phyloP scores from a whole-genome alignment of 2,888 invertebrate genomes.

The Chrysina gloriosa region DNA sequence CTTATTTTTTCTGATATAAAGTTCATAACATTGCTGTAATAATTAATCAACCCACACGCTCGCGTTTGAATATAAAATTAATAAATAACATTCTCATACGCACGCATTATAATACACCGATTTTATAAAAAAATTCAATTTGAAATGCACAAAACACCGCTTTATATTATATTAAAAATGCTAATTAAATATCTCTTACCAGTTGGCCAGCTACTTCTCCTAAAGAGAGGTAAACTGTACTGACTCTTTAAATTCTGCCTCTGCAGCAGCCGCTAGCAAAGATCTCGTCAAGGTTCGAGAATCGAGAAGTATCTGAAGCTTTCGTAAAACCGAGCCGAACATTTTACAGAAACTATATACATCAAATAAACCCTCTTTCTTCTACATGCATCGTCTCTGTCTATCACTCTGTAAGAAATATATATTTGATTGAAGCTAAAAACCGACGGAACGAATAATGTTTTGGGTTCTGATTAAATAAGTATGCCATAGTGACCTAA shows the following conservation, averaged over 20 bases:
- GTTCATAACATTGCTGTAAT: too few relatives aligned
- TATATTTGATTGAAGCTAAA: slow-evolving; percentile 1
- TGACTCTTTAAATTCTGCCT: slow-evolving; percentile 22
- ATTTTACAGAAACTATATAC: slow-evolving; percentile 2
- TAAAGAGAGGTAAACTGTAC: slow-evolving; percentile 39
- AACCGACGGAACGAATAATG: slow-evolving; percentile 9
- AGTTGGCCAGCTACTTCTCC: slow-evolving; percentile 39
- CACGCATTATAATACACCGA: too few relatives aligned
- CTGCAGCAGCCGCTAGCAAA: slow-evolving; percentile 18
- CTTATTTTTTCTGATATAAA: too few relatives aligned
- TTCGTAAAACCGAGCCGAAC: slow-evolving; percentile 21
- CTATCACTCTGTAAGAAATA: slow-evolving; percentile 1
- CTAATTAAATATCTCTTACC: slow-evolving; percentile 31
- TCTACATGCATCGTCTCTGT: slow-evolving; percentile 16
- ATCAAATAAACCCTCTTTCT: slow-evolving; percentile 31
- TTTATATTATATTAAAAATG: not conserved
- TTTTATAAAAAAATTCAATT: not conserved
- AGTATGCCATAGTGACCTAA: slow-evolving; percentile 32
- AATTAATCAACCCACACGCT: too few relatives aligned
- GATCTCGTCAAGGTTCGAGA: slow-evolving; percentile 36
- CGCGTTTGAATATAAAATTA: too few relatives aligned
- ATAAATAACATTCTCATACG: too few relatives aligned
- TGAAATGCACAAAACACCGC: not conserved
- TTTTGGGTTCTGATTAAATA: slow-evolving; percentile 24
- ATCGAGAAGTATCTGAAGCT: slow-evolving; percentile 35